Conservation (phyloP, 2,888 invertebrate genomes). For the Drosophila nigritarsus region DNA sequence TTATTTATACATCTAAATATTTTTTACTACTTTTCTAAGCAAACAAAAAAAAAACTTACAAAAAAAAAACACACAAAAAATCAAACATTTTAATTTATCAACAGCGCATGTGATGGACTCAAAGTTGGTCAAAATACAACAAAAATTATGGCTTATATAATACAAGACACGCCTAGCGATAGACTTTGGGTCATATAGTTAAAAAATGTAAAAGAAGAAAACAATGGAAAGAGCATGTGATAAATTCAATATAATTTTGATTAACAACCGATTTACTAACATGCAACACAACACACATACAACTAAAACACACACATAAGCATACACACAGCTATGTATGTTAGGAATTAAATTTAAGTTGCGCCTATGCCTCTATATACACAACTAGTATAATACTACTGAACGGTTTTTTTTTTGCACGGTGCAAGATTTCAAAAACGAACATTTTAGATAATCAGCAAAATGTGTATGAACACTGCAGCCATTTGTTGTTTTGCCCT, state of each 20-base stretch:
- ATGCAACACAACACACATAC: slow-evolving; percentile 32
- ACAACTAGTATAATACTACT: slow-evolving; percentile 23
- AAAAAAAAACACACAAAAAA: slow-evolving; percentile 19
- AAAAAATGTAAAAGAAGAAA: slow-evolving; percentile 53
- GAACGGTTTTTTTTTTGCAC: slow-evolving; percentile 13
- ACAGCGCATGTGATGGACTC: slow-evolving; percentile 78
- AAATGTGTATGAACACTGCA: slow-evolving; percentile 16
- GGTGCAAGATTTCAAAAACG: slow-evolving; percentile 18
- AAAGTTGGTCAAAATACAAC: slow-evolving; percentile 37
- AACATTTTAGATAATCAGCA: slow-evolving; percentile 6
- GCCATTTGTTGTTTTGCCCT: slow-evolving; percentile 17
- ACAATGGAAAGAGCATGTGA: slow-evolving; percentile 67
- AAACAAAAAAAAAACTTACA: slow-evolving; percentile 24
- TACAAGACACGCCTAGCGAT: slow-evolving; percentile 45
- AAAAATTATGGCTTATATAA: slow-evolving; percentile 18
- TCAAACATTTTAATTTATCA: slow-evolving; percentile 72
- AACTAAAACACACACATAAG: slow-evolving; percentile 13
- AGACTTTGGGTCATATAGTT: slow-evolving; percentile 66
- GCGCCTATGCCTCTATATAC: slow-evolving; percentile 38
- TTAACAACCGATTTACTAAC: slow-evolving; percentile 69
- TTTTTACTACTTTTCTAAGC: slow-evolving; percentile 69
- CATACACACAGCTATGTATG: slow-evolving; percentile 31
- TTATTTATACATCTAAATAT: slow-evolving; percentile 72
- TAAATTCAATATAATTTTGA: slow-evolving; percentile 76
- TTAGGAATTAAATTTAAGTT: slow-evolving; percentile 46